Evolutionary conservation across 1,140 invertebrate species (phyloP), one percentile per base, ranked within the genome.

Genomic region (Mercenaria mercenaria): DNA sequence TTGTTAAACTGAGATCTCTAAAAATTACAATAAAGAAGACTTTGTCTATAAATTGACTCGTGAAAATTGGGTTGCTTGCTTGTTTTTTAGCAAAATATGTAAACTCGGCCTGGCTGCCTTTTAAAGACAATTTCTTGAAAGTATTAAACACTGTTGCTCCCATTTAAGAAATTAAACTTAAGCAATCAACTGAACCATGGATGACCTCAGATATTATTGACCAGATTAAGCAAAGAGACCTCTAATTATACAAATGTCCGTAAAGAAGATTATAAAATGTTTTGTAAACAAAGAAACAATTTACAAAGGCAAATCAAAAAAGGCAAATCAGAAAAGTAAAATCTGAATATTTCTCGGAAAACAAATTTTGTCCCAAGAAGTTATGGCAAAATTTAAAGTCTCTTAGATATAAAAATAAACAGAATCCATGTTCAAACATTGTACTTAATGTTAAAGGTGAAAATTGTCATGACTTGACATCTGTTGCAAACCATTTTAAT

Each of bases 361-460:
- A 64, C 8, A 8, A 64, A 64, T 6, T 64, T 64, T 32, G 10
- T 64, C 23, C 61, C n/a, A 11, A 64, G 32, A 64, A 64, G n/a
- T 23, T 64, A 6, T 64, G 61, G 61, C 61, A 64, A 64, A 64
- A 64, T n/a, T 64, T 64, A 26, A 64, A 64, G 23, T 64, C 32
- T 64, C 61, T 64, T 64, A 23, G 61, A 64, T 64, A 64, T 64
- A 64, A 64, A 64, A 64, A 64, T n/a, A 64, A 64, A n/a, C 61
- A 64, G 61, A 64, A 64, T 11, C n/a, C 61, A 64, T 6, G 32
- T n/a, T 6, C 61, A 64, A 64, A n/a, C 8, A n/a, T 64, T 64
- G 61, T 64, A 64, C 61, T 64, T 26, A n/a, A 64, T 64, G 32
- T 8, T 64, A 64, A 64, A 64, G n/a, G n/a, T n/a, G n/a, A n/a